Base-by-base conservation (phyloP, 2,113 vertebrate genomes). In the Corythornis vintsioides region DNA sequence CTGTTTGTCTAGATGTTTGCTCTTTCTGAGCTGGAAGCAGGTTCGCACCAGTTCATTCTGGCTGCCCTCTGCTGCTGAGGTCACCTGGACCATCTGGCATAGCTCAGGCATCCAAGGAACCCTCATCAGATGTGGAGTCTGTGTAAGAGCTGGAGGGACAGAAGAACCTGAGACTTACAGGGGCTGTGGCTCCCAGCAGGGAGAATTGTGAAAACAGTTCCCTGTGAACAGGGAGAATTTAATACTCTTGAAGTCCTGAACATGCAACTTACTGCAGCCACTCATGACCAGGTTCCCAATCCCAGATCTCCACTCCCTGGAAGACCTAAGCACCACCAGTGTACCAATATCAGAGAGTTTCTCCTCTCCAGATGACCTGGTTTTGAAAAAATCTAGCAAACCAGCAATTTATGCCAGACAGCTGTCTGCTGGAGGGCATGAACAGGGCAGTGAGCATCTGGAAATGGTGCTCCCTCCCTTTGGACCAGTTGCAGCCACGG, bases 81-180 rank as follows among this genome's bases (percentile, higher is more conserved):
- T 47, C 66, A 13, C 45, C 9, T 6, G 1, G n/a, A 25, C 53
- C 6, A 10, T 5, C 28, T 6, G 24, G 55, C 47, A 35, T 29
- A 11, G 57, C 25, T 1, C 38, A 21, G 33, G 47, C 21, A 29
- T 11, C 47, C 1, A 1, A 64, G 70, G 64, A 70, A 15, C 28
- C 55, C n/a, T 33, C 21, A 5, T 18, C 74, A 75, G 43, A 22
- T 1, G 0, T 2, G 13, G n/a, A 61, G 48, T n/a, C 9, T 1
- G 1, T 16, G 50, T 48, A 52, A 31, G 12, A 35, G 31, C 48
- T 31, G 16, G 20, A 5, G 28, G 24, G 11, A 50, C 64, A 50
- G 43, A 45, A 8, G 28, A 64, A 64, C 20, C 28, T 29, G 7
- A 38, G 24, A 29, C 31, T 33, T 38, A 43, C 25, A 13, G 33